Conservation (phyloP, 2,888 invertebrate species). For the Ophion ellenae region DNA sequence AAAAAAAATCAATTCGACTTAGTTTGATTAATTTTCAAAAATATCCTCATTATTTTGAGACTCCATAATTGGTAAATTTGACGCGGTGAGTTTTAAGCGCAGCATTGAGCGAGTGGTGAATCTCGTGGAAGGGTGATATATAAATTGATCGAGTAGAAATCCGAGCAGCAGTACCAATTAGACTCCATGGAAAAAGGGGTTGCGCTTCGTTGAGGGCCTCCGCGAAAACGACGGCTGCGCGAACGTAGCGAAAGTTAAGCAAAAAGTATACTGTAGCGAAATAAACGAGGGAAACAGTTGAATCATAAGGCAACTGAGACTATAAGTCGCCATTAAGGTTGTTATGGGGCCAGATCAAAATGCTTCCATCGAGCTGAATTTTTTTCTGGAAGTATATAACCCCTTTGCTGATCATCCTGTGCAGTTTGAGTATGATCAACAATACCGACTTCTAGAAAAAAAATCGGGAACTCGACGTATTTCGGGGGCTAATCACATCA, state of each 20-base stretch:
- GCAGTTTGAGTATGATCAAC: too few relatives aligned
- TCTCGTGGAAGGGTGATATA: conserved; percentile 47
- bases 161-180: conserved; percentile 62
- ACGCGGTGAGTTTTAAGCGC: neutral
- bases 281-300: neutral
- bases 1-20: neutral
- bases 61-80: neutral
- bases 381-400: too few relatives aligned
- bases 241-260: conserved; percentile 32
- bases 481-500: too few relatives aligned
- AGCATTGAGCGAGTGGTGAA: conserved; percentile 3
- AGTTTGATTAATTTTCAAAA: neutral
- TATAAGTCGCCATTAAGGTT: neutral
- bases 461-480: too few relatives aligned
- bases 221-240: conserved; percentile 19
- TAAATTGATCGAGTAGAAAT: conserved; percentile 68
- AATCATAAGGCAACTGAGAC: neutral
- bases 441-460: too few relatives aligned
- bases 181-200: conserved; percentile 46
- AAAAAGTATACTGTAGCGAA: neutral
- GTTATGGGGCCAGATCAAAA: too few relatives aligned
- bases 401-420: too few relatives aligned
- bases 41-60: neutral
- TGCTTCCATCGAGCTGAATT: too few relatives aligned
- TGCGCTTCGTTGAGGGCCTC: conserved; percentile 55